Base-by-base conservation (phyloP, 2,797 vertebrate species). In the Erethizon dorsatum region DNA sequence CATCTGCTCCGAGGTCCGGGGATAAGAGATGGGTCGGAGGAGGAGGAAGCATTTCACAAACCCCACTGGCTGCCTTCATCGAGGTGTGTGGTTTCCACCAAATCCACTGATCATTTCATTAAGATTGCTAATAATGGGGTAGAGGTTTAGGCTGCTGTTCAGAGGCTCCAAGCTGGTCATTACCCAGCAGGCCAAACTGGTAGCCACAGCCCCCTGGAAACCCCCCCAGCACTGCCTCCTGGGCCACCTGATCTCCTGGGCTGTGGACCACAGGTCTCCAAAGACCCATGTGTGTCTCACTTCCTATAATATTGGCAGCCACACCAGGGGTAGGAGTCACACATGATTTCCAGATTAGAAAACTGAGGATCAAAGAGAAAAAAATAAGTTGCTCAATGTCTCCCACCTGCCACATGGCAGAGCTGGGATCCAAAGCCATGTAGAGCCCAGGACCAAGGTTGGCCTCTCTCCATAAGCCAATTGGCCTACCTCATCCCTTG, bases 391-490 rank as follows among this genome's bases (percentile, higher is more conserved):
- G 69, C 47, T 59, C 9, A 5, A 0, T 4, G 73, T 88, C 50
- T 26, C 26, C 24, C 10, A 26, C 0, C 24, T 22, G n/a, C 54
- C 6, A 41, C 78, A 0, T 5, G 6, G 59, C 41, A 54, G 9
- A 71, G 52, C 50, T 5, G 12, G 18, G n/a, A 12, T 45, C 65
- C 59, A 50, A 77, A 83, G 33, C 52, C 33, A 12, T 0, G 6
- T 4, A 3, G n/a, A 61, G 22, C 45, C 41, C 12, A 5, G 77
- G 73, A 31, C 18, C 52, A 8, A 0, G 0, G 17, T 41, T 24
- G 22, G 33, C 31, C 75, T 52, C 14, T 71, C 41, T 56, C 10
- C 33, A 5, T 8, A 10, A 18, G 41, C 65, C n/a, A 9, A n/a
- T 7, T 33, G n/a, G 11, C 24, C 5, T 1, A 1, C n/a, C 17